These are phyloP conservation scores for Talpa occidentalis DNA, from an alignment of 2,113 vertebrate species.

Conservation along the genomic window DNA sequence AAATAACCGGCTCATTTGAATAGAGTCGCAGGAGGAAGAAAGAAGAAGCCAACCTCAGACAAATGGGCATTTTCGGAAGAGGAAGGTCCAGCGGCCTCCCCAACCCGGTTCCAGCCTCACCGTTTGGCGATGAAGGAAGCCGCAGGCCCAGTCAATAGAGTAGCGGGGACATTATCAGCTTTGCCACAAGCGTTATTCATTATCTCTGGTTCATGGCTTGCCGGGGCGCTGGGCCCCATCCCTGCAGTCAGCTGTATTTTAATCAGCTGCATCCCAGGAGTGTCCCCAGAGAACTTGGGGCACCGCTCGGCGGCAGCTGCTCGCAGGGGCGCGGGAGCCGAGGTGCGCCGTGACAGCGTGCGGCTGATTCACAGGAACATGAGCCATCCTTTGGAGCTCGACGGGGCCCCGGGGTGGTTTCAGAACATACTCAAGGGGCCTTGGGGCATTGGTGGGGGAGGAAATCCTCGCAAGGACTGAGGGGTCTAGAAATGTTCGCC, in stretches of 20 bases:
- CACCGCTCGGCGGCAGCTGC: conserved; percentile 64
- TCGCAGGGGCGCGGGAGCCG: conserved; percentile 54
- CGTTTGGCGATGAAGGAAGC: neutral
- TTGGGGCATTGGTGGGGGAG: neutral
- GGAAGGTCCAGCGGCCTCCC: neutral
- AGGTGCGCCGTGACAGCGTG: conserved; percentile 68
- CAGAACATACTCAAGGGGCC: neutral
- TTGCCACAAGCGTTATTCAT: conserved; percentile 52
- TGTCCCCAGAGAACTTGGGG: conserved; percentile 72
- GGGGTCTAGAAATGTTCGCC: neutral
- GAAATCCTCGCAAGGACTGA: neutral
- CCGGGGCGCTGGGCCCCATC: neutral
- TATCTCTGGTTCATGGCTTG: conserved; percentile 37
- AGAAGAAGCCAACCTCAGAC: neutral
- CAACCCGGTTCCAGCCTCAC: neutral
- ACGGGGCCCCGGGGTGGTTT: neutral
- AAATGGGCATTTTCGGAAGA: conserved; percentile 22
- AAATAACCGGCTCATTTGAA: conserved; percentile 46
- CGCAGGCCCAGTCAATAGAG: neutral
- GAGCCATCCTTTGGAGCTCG: conserved; percentile 68
- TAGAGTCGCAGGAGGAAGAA: neutral
- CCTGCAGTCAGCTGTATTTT: conserved; percentile 79
- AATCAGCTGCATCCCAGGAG: conserved; percentile 76
- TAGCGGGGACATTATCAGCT: conserved; percentile 66
- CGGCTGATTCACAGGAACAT: conserved; percentile 77